Evolutionary conservation across 2,888 invertebrate genomes (phyloP).

Genomic region (Thera obeliscata): DNA sequence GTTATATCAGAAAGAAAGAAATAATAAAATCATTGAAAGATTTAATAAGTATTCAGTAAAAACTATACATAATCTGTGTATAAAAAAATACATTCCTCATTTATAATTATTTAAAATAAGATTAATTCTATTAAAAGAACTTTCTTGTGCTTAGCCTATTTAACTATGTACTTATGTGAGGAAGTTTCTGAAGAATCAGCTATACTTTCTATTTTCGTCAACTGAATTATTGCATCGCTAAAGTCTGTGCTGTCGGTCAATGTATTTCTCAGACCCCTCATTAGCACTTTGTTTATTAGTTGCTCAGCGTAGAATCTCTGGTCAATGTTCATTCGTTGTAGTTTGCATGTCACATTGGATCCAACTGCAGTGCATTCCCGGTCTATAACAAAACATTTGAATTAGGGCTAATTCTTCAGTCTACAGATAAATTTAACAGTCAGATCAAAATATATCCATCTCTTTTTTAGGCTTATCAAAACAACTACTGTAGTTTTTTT

Average conservation of each 20-base stretch:
- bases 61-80: too few relatives aligned
- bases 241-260: conserved; percentile 53
- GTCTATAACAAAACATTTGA: conserved; percentile 20
- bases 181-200: neutral
- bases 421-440: too few relatives aligned
- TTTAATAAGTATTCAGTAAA: too few relatives aligned
- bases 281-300: conserved; percentile 56
- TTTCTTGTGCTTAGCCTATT: neutral
- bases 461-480: too few relatives aligned
- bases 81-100: too few relatives aligned
- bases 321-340: conserved; percentile 51
- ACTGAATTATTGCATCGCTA: conserved; percentile 40
- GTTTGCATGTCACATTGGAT: conserved; percentile 54
- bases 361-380: conserved; percentile 54
- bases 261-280: conserved; percentile 49
- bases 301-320: conserved; percentile 55
- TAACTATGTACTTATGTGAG: neutral
- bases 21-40: too few relatives aligned
- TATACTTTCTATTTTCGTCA: conserved; percentile 6
- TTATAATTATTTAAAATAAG: neutral
- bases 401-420: too few relatives aligned
- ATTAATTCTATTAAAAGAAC: neutral
- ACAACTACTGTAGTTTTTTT: too few relatives aligned
- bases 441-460: too few relatives aligned
- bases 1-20: too few relatives aligned